Percentiles rank a stretch among this genome's conserved stretches.
Conservation (phyloP, 2,113 vertebrate genomes). For the Setophaga coronata region DNA sequence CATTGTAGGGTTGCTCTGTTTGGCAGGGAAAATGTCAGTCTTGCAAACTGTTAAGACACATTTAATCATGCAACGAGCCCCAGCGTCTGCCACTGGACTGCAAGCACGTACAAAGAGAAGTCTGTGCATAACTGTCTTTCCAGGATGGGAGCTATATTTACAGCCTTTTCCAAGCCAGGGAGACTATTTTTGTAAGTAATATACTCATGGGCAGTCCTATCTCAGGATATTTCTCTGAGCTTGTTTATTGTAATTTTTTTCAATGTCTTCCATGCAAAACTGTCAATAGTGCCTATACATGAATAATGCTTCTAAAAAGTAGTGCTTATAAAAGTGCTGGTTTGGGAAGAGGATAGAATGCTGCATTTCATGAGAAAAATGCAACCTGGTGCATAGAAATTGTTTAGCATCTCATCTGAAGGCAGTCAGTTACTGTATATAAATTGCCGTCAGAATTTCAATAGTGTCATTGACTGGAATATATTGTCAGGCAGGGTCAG, state of each 20-base stretch:
- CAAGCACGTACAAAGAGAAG: background rate
- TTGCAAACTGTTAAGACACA: background rate
- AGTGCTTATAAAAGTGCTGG: background rate
- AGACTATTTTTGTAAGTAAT: conserved; percentile 1
- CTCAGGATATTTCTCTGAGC: background rate
- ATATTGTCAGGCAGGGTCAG: background rate
- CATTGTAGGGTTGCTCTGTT: background rate
- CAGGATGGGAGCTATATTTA: conserved; percentile 13
- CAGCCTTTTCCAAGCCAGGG: background rate
- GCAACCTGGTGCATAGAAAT: background rate
- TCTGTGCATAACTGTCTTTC: background rate
- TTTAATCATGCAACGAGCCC: accelerated
- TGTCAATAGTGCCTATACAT: background rate
- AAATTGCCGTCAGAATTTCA: conserved; percentile 27
- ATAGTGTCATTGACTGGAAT: conserved; percentile 25
- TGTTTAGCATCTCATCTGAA: background rate
- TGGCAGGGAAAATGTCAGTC: background rate
- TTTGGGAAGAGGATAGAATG: background rate
- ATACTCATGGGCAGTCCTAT: background rate
- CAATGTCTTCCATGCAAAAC: background rate
- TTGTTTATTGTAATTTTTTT: background rate
- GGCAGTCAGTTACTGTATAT: conserved; percentile 21
- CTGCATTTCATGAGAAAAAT: conserved; percentile 6
- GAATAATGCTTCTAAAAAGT: background rate
- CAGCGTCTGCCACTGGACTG: background rate